Conservation (phyloP, 64 coral and sea anemone species). For the Orbicella faveolata region DNA sequence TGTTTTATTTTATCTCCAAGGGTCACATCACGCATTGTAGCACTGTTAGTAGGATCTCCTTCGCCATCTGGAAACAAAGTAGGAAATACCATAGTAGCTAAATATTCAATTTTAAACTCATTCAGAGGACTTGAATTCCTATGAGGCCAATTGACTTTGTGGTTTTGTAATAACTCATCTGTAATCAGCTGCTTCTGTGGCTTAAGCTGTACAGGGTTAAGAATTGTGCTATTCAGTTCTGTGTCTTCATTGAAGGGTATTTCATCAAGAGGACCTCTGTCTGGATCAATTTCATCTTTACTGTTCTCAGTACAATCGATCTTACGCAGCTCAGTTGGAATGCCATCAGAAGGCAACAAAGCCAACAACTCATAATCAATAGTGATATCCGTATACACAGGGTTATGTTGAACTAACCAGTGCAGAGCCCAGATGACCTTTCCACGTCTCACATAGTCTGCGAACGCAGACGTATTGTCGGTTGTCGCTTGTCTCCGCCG, state of each 20-base stretch:
- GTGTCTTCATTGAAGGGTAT: constrained; percentile 27
- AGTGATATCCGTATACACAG: constrained; percentile 29
- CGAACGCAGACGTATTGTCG: too few relatives aligned
- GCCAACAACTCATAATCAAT: constrained; percentile 33
- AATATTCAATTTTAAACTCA: constrained; percentile 35
- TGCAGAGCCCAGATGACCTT: constrained; percentile 1
- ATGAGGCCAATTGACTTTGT: constrained; percentile 16
- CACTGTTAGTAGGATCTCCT: constrained; percentile 30
- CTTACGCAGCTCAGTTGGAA: constrained; percentile 13
- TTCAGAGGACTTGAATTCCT: background rate
- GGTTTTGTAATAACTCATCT: background rate
- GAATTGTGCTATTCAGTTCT: constrained; percentile 32
- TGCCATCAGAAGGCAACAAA: constrained; percentile 21
- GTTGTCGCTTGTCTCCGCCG: too few relatives aligned
- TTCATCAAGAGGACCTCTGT: constrained; percentile 19
- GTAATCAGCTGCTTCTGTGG: constrained; percentile 36
- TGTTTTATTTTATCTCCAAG: constrained; percentile 6
- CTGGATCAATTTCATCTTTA: constrained; percentile 7
- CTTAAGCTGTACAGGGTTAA: constrained; percentile 24
- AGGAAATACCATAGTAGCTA: constrained; percentile 50
- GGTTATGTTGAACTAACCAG: constrained; percentile 44
- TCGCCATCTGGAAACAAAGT: constrained; percentile 26
- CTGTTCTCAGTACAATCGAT: background rate
- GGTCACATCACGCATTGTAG: background rate
- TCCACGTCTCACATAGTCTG: background rate